These are phyloP conservation scores for Urophycis tenuis DNA, from an alignment of 2,797 vertebrate genomes.

Conservation along the genomic window DNA sequence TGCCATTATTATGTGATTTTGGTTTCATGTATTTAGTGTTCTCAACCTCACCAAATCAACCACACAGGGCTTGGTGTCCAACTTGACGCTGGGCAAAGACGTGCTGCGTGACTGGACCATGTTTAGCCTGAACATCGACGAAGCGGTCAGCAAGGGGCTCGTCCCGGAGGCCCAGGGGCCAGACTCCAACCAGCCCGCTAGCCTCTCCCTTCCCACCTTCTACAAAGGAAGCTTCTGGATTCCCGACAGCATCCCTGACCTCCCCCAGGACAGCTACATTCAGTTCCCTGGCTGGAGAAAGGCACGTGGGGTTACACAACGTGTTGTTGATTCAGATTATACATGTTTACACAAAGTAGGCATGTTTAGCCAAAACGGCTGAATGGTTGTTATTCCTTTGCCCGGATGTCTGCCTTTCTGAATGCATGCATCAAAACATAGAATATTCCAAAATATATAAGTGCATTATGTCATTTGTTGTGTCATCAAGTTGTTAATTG, in stretches of 20 bases:
- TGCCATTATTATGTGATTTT: neutral
- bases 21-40: neutral
- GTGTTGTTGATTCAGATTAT: neutral
- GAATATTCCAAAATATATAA: too few species aligned
- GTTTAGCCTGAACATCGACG: constrained; percentile 83
- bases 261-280: constrained; percentile 92
- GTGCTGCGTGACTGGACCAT: constrained; percentile 77
- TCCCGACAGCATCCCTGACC: constrained; percentile 81
- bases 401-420: neutral
- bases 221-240: constrained; percentile 80
- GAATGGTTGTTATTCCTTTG: neutral
- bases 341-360: neutral
- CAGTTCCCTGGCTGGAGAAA: constrained; percentile 85
- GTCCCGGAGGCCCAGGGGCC: constrained; percentile 16
- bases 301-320: constrained; percentile 50
- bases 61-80: constrained; percentile 81
- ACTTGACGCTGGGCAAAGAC: constrained; percentile 76
- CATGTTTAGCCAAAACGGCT: neutral
- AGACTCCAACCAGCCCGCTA: neutral
- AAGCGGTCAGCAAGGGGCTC: constrained; percentile 62
- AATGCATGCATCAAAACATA: too few species aligned
- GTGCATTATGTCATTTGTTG: too few species aligned
- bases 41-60: neutral
- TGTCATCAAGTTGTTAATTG: too few species aligned
- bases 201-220: constrained; percentile 73